Base-by-base conservation (phyloP, 2,888 invertebrate species). In the Rhingia campestris region DNA sequence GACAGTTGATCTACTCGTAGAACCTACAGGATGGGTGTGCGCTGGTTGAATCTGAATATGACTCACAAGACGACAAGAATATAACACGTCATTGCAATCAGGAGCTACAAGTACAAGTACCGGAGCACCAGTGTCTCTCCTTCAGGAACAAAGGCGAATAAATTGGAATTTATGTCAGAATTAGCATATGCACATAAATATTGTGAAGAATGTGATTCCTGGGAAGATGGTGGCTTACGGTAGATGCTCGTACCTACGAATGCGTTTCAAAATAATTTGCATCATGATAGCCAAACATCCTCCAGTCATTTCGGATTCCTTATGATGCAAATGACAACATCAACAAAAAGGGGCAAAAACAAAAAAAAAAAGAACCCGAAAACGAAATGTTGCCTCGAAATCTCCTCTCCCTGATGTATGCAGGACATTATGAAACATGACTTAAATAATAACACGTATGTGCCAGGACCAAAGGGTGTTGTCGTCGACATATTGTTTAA, bases 111-210 rank as follows among this genome's bases (percentile, higher is more conserved):
- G 63, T 69, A 35, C 47, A 54, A 5, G 22, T 6, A 22, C 54
- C 5, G 45, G 49, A 30, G 30, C 49, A 22, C n/a, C 49, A 49
- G 49, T 33, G 49, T 37, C 56, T 49, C 12, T 22, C 22, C 22
- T 22, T 22, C 49, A 53, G 49, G 58, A 75, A 22, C 75, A 81
- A 81, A 75, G 58, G 58, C 45, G 64, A 70, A 64, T 75, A 81
- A 81, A 81, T 75, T 75, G 70, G 64, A 81, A 81, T 81, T 75
- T 75, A 70, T 81, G 69, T 75, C 53, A 58, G 64, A 69, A 70
- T 64, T 70, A 75, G 30, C 69, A 73, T 80, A 73, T 51, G 75
- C 75, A 64, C 45, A 59, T 69, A 81, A 64, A 81, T 75, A 70
- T 70, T 64, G 45, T 53, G 58, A 64, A 64, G 69, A 75, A 75